Conservation (phyloP, 1,140 invertebrate species). For the Drosophila suzukii region DNA sequence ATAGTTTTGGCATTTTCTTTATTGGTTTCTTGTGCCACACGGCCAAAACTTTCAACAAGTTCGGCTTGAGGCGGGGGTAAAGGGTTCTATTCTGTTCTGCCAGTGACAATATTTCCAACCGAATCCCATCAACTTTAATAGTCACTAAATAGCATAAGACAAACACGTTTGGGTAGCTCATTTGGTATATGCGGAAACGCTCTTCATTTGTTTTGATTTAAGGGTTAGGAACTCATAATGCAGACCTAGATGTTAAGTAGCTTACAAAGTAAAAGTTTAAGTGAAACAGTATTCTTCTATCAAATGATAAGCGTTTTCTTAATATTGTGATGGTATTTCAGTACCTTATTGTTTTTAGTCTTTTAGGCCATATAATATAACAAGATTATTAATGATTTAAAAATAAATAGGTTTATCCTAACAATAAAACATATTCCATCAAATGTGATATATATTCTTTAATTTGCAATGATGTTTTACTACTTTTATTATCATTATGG, state of each 20-base stretch:
- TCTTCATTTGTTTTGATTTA: background rate
- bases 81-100: slow-evolving; percentile 16
- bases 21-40: slow-evolving; percentile 64
- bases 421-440: too few relatives aligned
- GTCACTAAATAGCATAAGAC: slow-evolving; percentile 28
- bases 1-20: slow-evolving; percentile 71
- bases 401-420: too few relatives aligned
- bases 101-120: slow-evolving; percentile 35
- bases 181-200: background rate
- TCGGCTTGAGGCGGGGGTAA: slow-evolving; percentile 9
- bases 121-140: slow-evolving; percentile 44
- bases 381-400: too few relatives aligned
- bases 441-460: too few relatives aligned
- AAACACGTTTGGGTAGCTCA: background rate
- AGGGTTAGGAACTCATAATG: background rate
- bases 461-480: too few relatives aligned
- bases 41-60: slow-evolving; percentile 56
- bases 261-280: too few relatives aligned
- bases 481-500: too few relatives aligned
- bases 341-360: too few relatives aligned
- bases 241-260: background rate
- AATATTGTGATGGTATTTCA: too few relatives aligned
- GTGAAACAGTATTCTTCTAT: too few relatives aligned
- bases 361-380: too few relatives aligned
- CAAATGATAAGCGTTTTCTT: too few relatives aligned